Conservation (phyloP, 1,140 invertebrate genomes). For the Lysiphlebus fabarum region DNA sequence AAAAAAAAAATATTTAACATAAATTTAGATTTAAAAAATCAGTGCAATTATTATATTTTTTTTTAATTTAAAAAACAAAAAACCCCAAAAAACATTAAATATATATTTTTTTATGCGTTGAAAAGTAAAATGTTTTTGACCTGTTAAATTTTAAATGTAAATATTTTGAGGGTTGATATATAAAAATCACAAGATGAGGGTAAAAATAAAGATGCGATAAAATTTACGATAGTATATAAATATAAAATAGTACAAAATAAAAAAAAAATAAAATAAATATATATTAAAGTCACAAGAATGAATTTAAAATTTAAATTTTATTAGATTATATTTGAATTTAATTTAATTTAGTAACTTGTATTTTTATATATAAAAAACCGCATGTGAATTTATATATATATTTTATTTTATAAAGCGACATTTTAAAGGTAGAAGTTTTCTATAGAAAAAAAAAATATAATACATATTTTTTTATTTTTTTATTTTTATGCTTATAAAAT, state of each 20-base stretch:
- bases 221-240: constrained; percentile 19
- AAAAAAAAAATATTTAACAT: no score
- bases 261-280: no score
- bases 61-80: no score
- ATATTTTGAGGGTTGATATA: constrained; percentile 41
- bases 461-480: neutral
- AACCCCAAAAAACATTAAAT: no score
- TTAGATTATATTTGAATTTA: constrained; percentile 59
- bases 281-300: constrained; percentile 21
- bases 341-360: constrained; percentile 51
- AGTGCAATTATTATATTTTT: no score
- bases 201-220: constrained; percentile 11
- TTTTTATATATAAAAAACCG: constrained; percentile 9
- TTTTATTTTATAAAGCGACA: constrained; percentile 11
- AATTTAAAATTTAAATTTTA: constrained; percentile 58
- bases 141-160: constrained; percentile 47
- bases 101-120: no score
- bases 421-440: constrained; percentile 18
- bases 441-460: neutral
- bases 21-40: no score
- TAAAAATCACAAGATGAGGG: constrained; percentile 21
- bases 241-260: constrained; percentile 10
- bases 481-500: no score
- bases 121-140: constrained; percentile 38
- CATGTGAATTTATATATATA: neutral